These are phyloP conservation scores for Gymnobelideus leadbeateri DNA, from an alignment of 2,113 vertebrate species.

Conservation along the genomic window DNA sequence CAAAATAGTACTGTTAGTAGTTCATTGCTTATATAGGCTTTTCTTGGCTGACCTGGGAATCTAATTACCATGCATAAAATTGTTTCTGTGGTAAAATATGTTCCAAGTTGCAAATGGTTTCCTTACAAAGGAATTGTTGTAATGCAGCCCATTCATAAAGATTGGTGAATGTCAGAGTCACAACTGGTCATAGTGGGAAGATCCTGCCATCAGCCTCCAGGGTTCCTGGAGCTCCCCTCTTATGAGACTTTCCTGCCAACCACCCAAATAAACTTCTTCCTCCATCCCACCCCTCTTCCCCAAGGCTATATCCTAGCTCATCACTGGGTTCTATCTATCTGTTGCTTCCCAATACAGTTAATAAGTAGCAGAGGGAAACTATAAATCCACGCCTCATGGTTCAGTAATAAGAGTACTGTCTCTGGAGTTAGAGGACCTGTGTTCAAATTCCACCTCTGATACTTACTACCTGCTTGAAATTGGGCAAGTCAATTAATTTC, in stretches of 20 bases:
- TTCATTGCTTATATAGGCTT: conserved; percentile 22
- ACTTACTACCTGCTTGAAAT: background rate
- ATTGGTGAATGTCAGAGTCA: background rate
- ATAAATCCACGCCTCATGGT: background rate
- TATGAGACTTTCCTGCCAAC: background rate
- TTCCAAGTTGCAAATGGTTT: background rate
- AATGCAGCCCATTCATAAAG: background rate
- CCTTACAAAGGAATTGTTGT: background rate
- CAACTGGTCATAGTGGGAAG: background rate
- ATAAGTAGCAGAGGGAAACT: background rate
- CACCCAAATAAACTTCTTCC: background rate
- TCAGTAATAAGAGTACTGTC: background rate
- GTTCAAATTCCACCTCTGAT: background rate
- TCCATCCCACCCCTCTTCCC: background rate
- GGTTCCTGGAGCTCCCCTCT: background rate
- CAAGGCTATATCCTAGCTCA: background rate
- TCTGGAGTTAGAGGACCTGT: background rate
- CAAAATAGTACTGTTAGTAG: background rate
- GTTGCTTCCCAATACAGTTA: background rate
- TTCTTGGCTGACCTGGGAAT: conserved; percentile 10
- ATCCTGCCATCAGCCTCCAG: background rate
- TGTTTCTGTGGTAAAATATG: background rate
- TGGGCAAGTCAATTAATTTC: background rate
- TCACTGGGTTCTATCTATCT: background rate
- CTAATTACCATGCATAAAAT: conserved; percentile 5